Evolutionary conservation across 1,140 invertebrate species (phyloP).

Genomic region (Acromyrmex echinatior): DNA sequence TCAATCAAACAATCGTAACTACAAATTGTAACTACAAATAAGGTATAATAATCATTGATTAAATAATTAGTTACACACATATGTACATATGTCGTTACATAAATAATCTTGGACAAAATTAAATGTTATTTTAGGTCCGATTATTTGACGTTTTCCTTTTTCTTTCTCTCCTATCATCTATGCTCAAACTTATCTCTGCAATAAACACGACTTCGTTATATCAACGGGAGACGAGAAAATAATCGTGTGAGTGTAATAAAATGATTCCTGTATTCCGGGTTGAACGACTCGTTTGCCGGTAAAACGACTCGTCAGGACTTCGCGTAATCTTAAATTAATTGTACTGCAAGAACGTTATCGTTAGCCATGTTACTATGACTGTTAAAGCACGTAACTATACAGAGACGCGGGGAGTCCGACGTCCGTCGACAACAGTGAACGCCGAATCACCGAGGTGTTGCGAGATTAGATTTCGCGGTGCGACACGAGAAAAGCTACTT

Average conservation of each 20-base stretch:
- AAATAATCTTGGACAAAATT: neutral
- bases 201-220: neutral
- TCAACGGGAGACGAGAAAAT: neutral
- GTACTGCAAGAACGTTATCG: neutral
- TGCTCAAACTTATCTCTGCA: no score
- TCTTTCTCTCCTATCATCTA: neutral
- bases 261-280: neutral
- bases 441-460: neutral
- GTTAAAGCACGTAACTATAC: no score
- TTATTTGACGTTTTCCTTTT: no score
- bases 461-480: slow-evolving; percentile 32
- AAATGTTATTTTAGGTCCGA: neutral
- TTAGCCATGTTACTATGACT: neutral
- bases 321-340: slow-evolving; percentile 13
- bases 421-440: no score
- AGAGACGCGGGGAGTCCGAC: no score
- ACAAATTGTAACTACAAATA: no score
- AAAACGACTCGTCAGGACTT: neutral
- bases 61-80: neutral
- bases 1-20: no score
- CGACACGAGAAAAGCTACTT: neutral
- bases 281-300: slow-evolving; percentile 4
- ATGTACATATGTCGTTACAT: neutral
- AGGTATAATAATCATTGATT: neutral
- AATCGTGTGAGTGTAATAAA: neutral